Conservation (phyloP, 2,888 invertebrate genomes). For the Caenorhabditis plicata region DNA sequence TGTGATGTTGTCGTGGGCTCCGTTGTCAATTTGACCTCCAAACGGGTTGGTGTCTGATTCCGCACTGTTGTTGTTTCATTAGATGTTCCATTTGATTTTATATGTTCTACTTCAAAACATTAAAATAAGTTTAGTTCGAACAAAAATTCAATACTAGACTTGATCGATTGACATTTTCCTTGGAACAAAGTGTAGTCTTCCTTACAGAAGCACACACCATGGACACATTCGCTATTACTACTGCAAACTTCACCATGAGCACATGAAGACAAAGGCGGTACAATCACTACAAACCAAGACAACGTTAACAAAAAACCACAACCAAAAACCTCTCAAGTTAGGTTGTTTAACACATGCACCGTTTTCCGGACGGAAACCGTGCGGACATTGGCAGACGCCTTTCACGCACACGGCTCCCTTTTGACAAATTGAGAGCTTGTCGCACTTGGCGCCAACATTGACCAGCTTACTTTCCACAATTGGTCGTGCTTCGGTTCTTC, state of each 20-base stretch:
- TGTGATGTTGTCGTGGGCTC: not conserved
- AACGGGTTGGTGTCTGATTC: too few species aligned
- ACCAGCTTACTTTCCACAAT: slow-evolving; percentile 23
- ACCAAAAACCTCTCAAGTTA: slow-evolving; percentile 26
- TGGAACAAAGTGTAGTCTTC: slow-evolving; percentile 40
- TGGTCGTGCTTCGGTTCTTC: slow-evolving; percentile 3
- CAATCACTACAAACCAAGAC: slow-evolving; percentile 31
- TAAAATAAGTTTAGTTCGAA: not conserved
- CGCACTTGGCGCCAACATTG: slow-evolving; percentile 30
- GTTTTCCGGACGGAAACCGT: slow-evolving; percentile 28
- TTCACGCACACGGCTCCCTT: slow-evolving; percentile 44
- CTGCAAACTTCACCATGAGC: slow-evolving; percentile 51
- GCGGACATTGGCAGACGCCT: slow-evolving; percentile 47
- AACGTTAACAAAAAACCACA: too few species aligned
- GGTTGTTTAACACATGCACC: slow-evolving; percentile 38
- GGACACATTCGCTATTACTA: slow-evolving; percentile 52
- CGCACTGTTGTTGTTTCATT: too few species aligned
- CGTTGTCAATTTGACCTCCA: too few species aligned
- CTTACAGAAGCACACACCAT: slow-evolving; percentile 54
- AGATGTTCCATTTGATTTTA: too few species aligned
- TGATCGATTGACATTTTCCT: slow-evolving; percentile 12
- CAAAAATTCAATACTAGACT: not conserved
- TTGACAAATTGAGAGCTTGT: slow-evolving; percentile 26
- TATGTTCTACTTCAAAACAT: too few species aligned
- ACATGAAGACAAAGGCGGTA: slow-evolving; percentile 52